These are phyloP conservation scores for Mobula birostris DNA, from an alignment of 2,113 vertebrate species.

Conservation along the genomic window DNA sequence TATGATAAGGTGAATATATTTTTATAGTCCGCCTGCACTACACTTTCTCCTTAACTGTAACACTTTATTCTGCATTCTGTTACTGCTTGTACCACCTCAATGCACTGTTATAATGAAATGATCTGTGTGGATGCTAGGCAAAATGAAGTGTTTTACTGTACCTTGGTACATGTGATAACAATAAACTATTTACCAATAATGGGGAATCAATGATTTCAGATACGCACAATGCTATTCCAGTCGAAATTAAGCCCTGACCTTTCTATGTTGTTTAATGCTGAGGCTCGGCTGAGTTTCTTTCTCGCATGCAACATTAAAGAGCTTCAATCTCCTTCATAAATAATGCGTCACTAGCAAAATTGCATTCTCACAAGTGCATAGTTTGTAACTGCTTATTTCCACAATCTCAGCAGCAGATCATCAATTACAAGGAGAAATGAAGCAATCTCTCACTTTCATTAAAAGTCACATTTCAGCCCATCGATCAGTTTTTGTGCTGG, in stretches of 20 bases:
- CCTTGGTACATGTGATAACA: too few species aligned
- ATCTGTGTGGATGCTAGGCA: too few species aligned
- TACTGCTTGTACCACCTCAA: too few species aligned
- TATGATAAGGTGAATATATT: too few species aligned
- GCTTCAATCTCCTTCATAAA: not conserved
- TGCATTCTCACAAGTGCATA: not conserved
- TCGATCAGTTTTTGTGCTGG: not conserved
- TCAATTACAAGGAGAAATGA: not conserved
- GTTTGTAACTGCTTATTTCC: not conserved
- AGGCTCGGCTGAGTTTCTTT: not conserved
- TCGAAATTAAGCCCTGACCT: not conserved
- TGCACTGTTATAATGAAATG: too few species aligned
- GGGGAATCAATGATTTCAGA: not conserved
- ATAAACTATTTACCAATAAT: not conserved
- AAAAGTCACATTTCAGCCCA: not conserved
- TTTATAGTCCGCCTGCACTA: too few species aligned
- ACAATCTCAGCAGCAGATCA: not conserved
- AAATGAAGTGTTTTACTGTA: too few species aligned
- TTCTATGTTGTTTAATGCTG: not conserved
- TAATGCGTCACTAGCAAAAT: not conserved
- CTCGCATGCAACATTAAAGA: not conserved
- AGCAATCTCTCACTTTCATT: constrained; percentile 8
- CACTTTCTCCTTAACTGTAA: too few species aligned
- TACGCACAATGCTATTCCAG: too few species aligned
- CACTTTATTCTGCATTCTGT: too few species aligned